Percentiles rank a stretch among this genome's conserved stretches.
These are phyloP conservation scores for Melieria crassipennis DNA, from an alignment of 2,888 invertebrate species.

Conservation along the genomic window DNA sequence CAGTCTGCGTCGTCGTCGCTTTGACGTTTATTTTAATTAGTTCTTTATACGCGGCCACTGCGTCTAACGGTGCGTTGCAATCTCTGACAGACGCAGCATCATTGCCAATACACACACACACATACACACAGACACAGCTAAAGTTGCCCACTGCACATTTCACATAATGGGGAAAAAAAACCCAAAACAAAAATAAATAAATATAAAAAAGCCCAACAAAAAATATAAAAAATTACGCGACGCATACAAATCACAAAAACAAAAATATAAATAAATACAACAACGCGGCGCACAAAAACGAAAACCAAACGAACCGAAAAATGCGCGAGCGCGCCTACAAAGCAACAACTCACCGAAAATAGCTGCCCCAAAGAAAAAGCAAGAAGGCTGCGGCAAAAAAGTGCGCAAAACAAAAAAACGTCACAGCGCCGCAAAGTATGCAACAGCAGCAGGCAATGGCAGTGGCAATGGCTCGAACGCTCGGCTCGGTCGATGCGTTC, in stretches of 20 bases:
- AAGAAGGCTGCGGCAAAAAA: conserved; percentile 17
- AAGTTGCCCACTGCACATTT: not conserved
- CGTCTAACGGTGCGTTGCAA: conserved; percentile 46
- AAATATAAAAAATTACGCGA: conserved; percentile 15
- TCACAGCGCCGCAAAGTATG: conserved; percentile 22
- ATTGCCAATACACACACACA: conserved; percentile 22
- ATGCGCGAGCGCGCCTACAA: no score
- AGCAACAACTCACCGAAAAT: conserved; percentile 23
- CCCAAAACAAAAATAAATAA: conserved; percentile 12
- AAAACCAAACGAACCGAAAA: no score
- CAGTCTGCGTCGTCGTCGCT: conserved; percentile 43
- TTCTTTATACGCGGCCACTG: conserved; percentile 41
- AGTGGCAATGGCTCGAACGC: not conserved
- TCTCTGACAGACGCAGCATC: conserved; percentile 31
- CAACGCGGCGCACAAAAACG: not conserved
- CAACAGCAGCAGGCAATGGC: conserved; percentile 11
- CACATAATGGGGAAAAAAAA: not conserved
- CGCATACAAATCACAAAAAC: conserved; percentile 22
- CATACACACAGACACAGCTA: not conserved
- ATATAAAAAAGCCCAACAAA: conserved; percentile 25
- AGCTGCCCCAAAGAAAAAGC: conserved; percentile 24
- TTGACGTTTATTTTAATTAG: conserved; percentile 53
- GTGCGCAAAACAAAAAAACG: conserved; percentile 28
- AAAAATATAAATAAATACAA: not conserved
- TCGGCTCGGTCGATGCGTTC: not conserved